Evolutionary conservation across 2,113 vertebrate genomes (phyloP), one percentile per base, ranked within the genome.

Genomic region (Formicarius rufipectus): DNA sequence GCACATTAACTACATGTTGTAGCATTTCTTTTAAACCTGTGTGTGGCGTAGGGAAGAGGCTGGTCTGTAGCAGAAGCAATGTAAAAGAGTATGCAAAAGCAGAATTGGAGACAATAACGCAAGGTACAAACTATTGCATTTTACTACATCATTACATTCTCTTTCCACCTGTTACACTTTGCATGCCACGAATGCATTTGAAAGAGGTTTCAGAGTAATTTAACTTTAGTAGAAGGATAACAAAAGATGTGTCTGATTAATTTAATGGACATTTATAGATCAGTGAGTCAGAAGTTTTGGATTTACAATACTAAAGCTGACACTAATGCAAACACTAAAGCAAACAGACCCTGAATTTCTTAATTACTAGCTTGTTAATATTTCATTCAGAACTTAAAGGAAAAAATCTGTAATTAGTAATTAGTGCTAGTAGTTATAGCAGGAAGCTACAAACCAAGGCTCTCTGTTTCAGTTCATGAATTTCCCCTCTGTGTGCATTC

Each of bases 281-380:
- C 73, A 63, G 45, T 28, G 53, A 91, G 85, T 93, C 68, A 68
- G 83, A 66, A 39, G 60, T 25, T 93, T 91, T 47, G 39, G 59
- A 79, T 66, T 91, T 90, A 39, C 2, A 90, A 18, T 66, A 47
- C 24, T 68, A 49, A 72, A 88, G 55, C 50, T 95, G 84, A 64
- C 47, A 35, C 31, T 91, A 69, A 87, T 87, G 69, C 56, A 63
- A 84, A 69, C 56, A 56, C n/a, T 78, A 92, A 93, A 93, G 64
- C 68, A 94, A 94, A 72, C 56, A 76, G 88, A 72, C 68, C 55
- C 22, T 75, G 92, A 94, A 76, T 88, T 90, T 80, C 90, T 94
- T 93, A 93, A 93, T 95, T 94, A 89, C 56, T 87, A 35, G 28
- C 85, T 95, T 86, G 77, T 92, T 96, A 96, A 92, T 95, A 74